Evolutionary conservation across 2,113 vertebrate species (phyloP).

Genomic region (Plectropomus leopardus): DNA sequence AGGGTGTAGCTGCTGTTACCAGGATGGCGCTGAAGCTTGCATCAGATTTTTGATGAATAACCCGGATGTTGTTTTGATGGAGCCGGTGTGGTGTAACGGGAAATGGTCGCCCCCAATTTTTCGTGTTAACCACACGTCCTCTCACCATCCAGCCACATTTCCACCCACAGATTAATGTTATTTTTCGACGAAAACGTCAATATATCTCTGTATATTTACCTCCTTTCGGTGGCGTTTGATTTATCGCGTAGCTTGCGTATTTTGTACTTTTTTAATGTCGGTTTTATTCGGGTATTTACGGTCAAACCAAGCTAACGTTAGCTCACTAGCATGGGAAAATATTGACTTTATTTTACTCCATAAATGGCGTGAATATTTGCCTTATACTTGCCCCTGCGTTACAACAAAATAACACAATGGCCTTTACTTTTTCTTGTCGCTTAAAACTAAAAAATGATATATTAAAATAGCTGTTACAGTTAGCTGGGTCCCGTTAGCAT

Average conservation of each 20-base stretch:
- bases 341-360: no score
- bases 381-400: background rate
- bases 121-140: no score
- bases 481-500: background rate
- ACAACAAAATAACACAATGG: background rate
- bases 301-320: background rate
- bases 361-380: background rate
- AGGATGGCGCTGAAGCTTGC: conserved; percentile 32
- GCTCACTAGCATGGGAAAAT: background rate
- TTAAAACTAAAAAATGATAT: no score
- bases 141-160: background rate
- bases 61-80: conserved; percentile 46
- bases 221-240: background rate
- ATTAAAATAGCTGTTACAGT: no score
- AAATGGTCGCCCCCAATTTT: background rate
- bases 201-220: no score
- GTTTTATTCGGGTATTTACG: background rate
- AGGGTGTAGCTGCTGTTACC: conserved; percentile 9
- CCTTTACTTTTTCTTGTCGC: background rate
- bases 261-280: background rate
- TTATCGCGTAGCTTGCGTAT: no score
- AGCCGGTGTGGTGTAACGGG: background rate
- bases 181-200: no score
- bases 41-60: conserved; percentile 53
- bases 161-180: no score